phyloP scores from a whole-genome alignment of 2,113 vertebrate species.

The Tupaia tana region DNA sequence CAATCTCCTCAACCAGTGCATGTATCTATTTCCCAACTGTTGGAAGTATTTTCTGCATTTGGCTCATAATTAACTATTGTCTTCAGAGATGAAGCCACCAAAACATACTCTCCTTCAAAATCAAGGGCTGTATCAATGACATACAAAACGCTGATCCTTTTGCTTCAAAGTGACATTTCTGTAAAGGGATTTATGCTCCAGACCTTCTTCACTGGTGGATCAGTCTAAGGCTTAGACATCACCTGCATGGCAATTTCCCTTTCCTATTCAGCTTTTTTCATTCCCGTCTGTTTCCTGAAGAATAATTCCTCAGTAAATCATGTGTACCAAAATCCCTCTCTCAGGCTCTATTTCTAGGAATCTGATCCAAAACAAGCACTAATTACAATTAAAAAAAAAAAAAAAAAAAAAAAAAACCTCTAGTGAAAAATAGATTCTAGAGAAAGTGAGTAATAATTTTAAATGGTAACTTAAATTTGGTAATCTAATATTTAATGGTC shows the following conservation, averaged over 20 bases:
- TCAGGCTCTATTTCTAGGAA: slow-evolving; percentile 1
- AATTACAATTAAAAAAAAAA: neutral
- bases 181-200: neutral
- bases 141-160: neutral
- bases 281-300: neutral
- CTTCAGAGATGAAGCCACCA: neutral
- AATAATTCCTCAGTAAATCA: neutral
- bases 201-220: neutral
- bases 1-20: neutral
- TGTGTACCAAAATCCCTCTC: neutral
- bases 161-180: neutral
- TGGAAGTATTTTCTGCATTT: neutral
- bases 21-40: neutral
- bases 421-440: slow-evolving; percentile 15
- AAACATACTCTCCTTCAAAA: neutral
- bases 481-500: neutral
- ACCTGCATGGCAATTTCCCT: neutral
- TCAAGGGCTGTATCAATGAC: neutral
- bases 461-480: neutral
- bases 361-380: neutral
- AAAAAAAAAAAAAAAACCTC: too few species aligned
- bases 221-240: neutral
- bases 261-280: neutral
- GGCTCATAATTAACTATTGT: neutral
- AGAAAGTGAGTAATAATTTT: neutral